phyloP scores from a whole-genome alignment of 2,797 vertebrate genomes.

The Sandelia bainsii region DNA sequence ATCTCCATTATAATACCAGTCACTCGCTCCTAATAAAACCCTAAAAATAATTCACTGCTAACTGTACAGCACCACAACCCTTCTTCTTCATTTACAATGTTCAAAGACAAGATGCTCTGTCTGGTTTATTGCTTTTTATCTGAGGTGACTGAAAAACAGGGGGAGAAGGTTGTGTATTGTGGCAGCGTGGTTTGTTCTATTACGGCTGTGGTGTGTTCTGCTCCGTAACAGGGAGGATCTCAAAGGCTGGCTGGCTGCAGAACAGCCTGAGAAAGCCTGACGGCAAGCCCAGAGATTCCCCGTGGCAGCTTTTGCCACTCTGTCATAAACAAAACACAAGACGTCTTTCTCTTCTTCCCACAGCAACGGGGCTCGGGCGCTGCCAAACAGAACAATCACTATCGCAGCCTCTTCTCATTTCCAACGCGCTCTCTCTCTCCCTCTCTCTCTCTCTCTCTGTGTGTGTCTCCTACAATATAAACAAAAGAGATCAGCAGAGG shows the following conservation, averaged over 20 bases:
- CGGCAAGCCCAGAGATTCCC: constrained; percentile 82
- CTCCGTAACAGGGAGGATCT: constrained; percentile 70
- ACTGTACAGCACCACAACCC: constrained; percentile 19
- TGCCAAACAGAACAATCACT: constrained; percentile 87
- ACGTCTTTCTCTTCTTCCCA: constrained; percentile 85
- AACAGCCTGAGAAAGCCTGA: constrained; percentile 82
- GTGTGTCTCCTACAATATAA: constrained; percentile 78
- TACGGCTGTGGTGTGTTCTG: constrained; percentile 64
- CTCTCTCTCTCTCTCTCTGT: constrained; percentile 58
- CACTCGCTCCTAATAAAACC: constrained; percentile 52
- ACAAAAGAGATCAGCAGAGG: constrained; percentile 83
- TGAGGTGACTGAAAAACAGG: constrained; percentile 50
- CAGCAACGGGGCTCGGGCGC: constrained; percentile 80
- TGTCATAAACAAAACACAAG: constrained; percentile 84
- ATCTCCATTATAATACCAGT: constrained; percentile 60
- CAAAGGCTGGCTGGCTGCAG: constrained; percentile 79
- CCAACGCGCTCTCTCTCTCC: constrained; percentile 55
- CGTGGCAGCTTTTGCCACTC: constrained; percentile 83
- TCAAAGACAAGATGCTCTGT: constrained; percentile 37
- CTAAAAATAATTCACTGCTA: constrained; percentile 51
- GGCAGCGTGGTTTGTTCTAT: constrained; percentile 63
- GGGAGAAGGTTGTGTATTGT: constrained; percentile 47
- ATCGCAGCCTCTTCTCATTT: constrained; percentile 79
- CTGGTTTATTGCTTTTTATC: constrained; percentile 50
- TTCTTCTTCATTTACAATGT: constrained; percentile 33